phyloP scores from a whole-genome alignment of 2,797 vertebrate genomes.

The Paedocypris micromegethes region DNA sequence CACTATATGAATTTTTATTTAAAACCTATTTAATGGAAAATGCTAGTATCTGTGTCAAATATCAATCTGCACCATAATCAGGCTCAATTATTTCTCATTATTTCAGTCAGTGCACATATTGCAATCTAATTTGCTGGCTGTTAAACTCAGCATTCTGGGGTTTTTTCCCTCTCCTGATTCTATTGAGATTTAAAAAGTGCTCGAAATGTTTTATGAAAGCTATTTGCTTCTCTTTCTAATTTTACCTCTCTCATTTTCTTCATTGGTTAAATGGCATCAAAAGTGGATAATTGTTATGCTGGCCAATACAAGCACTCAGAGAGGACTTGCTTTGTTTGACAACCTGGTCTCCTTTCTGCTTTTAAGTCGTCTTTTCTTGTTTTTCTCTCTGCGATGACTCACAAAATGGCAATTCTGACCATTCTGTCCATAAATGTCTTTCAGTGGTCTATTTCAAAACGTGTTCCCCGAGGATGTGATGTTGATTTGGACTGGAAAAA shows the following conservation, averaged over 20 bases:
- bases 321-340: slow-evolving; percentile 8
- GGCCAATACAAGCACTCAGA: slow-evolving; percentile 6
- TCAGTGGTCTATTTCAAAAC: slow-evolving; percentile 1
- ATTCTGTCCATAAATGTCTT: not conserved
- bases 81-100: not conserved
- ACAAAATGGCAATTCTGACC: not conserved
- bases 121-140: slow-evolving; percentile 1
- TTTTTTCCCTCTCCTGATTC: not conserved
- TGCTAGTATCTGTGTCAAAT: not conserved
- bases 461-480: too few relatives aligned
- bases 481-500: too few relatives aligned
- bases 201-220: slow-evolving; percentile 3
- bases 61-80: not conserved
- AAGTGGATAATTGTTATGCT: slow-evolving; percentile 10
- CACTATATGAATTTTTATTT: too few relatives aligned
- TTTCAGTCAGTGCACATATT: not conserved
- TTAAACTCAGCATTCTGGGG: not conserved
- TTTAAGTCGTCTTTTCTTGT: not conserved
- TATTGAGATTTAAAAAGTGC: not conserved
- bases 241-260: slow-evolving; percentile 4
- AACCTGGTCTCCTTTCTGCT: not conserved
- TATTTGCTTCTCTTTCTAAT: not conserved
- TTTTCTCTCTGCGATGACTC: not conserved
- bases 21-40: not conserved
- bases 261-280: slow-evolving; percentile 3